Base-by-base conservation (phyloP, 2,113 vertebrate species). In the Pyxicephalus adspersus region DNA sequence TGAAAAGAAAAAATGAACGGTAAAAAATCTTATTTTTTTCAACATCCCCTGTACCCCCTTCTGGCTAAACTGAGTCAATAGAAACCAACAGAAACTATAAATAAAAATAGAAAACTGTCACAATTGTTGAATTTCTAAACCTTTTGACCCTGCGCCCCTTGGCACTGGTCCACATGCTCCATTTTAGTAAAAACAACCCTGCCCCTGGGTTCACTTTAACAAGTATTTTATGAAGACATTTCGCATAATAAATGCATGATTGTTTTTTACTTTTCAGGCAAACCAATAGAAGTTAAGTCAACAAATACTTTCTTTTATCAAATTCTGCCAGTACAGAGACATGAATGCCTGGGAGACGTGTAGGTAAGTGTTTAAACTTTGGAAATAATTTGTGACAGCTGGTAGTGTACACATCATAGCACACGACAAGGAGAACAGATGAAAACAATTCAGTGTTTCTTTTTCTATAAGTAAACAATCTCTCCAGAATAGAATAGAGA, bases 221-320 rank as follows among this genome's bases (percentile, higher is more conserved):
- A 86, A 83, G 86, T 34, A 84, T 85, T 76, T 83, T 86, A 84
- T 64, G 64, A 64, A 64, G 85, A 85, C 88, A 83, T 88, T 90
- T 90, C 80, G 87, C 77, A 81, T 90, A 85, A 85, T 90, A 90
- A 91, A 90, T 88, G 88, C 85, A 89, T 88, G 84, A 81, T 85
- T 84, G 78, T 86, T 83, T 90, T 45, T 45, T 45, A 45, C 38
- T 13, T 45, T 90, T 88, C 84, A 87, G 86, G 64, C 86, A 84
- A 31, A 76, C 78, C 81, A 81, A 87, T 88, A 28, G 86, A 87
- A 86, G 78, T 85, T 80, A 86, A 87, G 71, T 84, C 50, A 85
- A 80, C 77, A 84, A 0, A 85, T 83, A 76, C 74, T 89, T 55
- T 84, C 68, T 85, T 89, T 88, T 87, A 68, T 87, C 85, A 58